Percentiles rank a stretch among this genome's conserved stretches.
These are phyloP conservation scores for Pomatorhinus ruficollis DNA, from an alignment of 2,113 vertebrate species.

Conservation along the genomic window DNA sequence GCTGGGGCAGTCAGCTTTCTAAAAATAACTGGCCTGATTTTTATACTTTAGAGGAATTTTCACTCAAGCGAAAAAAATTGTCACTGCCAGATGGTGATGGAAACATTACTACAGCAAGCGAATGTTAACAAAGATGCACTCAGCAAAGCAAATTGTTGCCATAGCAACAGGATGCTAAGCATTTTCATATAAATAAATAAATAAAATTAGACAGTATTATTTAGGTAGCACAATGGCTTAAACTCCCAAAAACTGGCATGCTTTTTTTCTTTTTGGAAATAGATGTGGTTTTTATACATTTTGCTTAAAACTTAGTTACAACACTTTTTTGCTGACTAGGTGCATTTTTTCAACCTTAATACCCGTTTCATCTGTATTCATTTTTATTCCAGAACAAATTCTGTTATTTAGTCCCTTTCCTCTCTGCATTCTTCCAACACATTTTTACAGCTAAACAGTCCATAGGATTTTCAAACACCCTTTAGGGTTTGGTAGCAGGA, in stretches of 20 bases:
- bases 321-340: not conserved
- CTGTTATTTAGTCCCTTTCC: not conserved
- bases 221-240: slow-evolving; percentile 18
- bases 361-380: not conserved
- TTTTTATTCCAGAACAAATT: not conserved
- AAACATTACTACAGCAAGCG: slow-evolving; percentile 15
- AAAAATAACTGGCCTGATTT: slow-evolving; percentile 56
- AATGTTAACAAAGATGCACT: slow-evolving; percentile 46
- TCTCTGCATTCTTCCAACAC: not conserved
- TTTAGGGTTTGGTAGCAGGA: not conserved
- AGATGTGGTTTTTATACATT: not conserved
- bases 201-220: slow-evolving; percentile 33
- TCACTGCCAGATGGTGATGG: slow-evolving; percentile 47
- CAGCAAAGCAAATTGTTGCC: slow-evolving; percentile 59
- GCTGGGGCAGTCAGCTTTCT: not conserved
- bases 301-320: not conserved
- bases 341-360: not conserved
- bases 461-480: not conserved
- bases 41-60: slow-evolving; percentile 51
- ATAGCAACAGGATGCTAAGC: slow-evolving; percentile 59
- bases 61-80: slow-evolving; percentile 48
- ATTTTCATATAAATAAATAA: slow-evolving; percentile 23
- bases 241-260: not conserved
- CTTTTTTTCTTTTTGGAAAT: not conserved
- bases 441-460: not conserved